Base-by-base conservation (phyloP, 2,797 vertebrate species). In the Anableps anableps region DNA sequence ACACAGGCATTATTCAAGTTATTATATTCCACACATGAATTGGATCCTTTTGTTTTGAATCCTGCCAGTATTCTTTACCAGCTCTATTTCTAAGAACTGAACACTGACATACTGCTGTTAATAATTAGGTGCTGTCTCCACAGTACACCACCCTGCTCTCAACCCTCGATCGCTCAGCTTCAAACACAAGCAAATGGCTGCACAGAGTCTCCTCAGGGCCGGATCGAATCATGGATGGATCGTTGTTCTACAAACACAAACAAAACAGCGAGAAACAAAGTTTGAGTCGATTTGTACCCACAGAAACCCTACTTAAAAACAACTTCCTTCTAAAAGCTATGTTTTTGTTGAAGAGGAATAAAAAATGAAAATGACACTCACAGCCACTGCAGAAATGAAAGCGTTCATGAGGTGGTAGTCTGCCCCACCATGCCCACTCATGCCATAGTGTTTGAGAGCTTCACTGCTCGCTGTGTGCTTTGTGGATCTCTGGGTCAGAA, bases 101-200 rank as follows among this genome's bases (percentile, higher is more conserved):
- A n/a, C 16, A 71, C 45, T 60, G 29, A 55, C 14, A 16, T 23
- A 5, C 38, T 72, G 66, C 19, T 60, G 31, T 6, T 75, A 60
- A 31, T 6, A 36, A 43, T 34, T 66, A 38, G 7, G 70, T 64
- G 19, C 8, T n/a, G 13, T 83, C 82, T 5, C 72, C 86, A 74
- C 94, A 94, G 86, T 91, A 74, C 45, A 97, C 90, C 47, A 97
- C 94, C 58, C 92, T 89, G 89, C 88, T 92, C 89, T 97, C 95
- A 87, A 91, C 81, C 21, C 97, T 92, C 0, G 97, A 92, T 23
- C 91, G 94, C 82, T 97, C 97, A 0, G 96, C 97, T 58, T 96
- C 95, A 84, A 97, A 97, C 88, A 97, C 97, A 79, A 97, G 92
- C 74, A 96, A 86, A 87, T 97, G 97, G 80, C 96, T 97, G 14